These are phyloP conservation scores for Cyprinella venusta DNA, from an alignment of 2,797 vertebrate genomes.

Conservation along the genomic window DNA sequence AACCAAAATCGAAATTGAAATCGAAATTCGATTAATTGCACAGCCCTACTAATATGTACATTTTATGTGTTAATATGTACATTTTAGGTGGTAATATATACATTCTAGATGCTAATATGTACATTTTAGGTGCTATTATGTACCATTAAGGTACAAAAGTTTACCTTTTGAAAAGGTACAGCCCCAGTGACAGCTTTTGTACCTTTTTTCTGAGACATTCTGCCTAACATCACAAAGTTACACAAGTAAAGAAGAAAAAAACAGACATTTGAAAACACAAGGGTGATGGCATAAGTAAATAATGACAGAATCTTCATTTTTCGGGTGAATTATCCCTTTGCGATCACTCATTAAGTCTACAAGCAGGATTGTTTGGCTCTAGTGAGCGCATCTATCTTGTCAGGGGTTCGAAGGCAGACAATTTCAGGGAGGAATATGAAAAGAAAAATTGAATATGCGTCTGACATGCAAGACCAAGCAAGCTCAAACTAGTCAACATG, in stretches of 20 bases:
- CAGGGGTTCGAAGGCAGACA: not conserved
- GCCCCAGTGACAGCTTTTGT: too few species aligned
- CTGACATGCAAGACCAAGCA: constrained; percentile 3
- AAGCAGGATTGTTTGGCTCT: not conserved
- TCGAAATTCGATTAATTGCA: too few species aligned
- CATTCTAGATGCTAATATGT: too few species aligned
- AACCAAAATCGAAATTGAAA: too few species aligned
- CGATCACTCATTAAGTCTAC: not conserved
- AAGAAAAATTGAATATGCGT: not conserved
- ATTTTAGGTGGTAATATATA: too few species aligned
- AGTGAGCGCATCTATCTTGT: not conserved
- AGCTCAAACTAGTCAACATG: not conserved
- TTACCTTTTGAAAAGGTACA: too few species aligned
- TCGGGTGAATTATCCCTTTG: not conserved
- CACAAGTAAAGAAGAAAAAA: too few species aligned
- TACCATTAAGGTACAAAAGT: too few species aligned
- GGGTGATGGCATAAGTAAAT: not conserved
- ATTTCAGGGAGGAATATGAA: constrained; percentile 14
- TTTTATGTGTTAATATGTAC: too few species aligned
- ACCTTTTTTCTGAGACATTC: not conserved
- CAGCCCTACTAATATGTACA: too few species aligned
- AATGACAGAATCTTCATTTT: not conserved
- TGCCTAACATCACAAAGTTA: not conserved
- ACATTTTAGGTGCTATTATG: too few species aligned
- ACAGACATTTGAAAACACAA: not conserved